These are phyloP conservation scores for Ischnura elegans DNA, from an alignment of 2,888 invertebrate species.

Conservation along the genomic window DNA sequence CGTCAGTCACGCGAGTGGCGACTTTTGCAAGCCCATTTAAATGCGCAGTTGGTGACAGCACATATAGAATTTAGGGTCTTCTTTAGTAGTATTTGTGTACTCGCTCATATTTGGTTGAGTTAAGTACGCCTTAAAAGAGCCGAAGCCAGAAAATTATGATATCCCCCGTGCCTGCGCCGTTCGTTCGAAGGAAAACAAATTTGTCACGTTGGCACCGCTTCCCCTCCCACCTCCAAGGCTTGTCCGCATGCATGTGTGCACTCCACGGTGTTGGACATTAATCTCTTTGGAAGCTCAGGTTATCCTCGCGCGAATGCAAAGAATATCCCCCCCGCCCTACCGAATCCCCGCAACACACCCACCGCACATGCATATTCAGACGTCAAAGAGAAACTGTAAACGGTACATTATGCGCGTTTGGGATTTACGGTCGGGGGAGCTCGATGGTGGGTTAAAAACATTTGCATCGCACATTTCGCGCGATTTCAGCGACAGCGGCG, in stretches of 20 bases:
- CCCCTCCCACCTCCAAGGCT: background rate
- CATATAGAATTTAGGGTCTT: too few relatives aligned
- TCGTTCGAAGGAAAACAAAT: slow-evolving; percentile 22
- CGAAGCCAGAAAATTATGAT: slow-evolving; percentile 32
- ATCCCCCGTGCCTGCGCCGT: background rate
- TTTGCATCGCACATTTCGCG: background rate
- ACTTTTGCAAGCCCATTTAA: too few relatives aligned
- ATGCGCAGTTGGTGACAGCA: too few relatives aligned
- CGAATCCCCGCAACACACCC: background rate
- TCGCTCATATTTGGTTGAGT: too few relatives aligned
- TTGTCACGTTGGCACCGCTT: background rate
- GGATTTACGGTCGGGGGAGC: background rate
- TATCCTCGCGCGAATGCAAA: slow-evolving; percentile 13
- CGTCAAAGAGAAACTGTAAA: slow-evolving; percentile 16
- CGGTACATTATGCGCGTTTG: background rate
- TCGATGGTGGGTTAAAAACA: slow-evolving; percentile 10
- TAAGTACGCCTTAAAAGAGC: too few relatives aligned
- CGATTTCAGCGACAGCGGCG: background rate
- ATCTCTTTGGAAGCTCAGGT: background rate
- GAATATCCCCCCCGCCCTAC: background rate
- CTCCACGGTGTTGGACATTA: background rate
- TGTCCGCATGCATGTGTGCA: slow-evolving; percentile 6
- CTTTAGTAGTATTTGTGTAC: too few relatives aligned
- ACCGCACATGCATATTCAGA: slow-evolving; percentile 11
- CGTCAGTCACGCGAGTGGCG: too few relatives aligned